phyloP scores from a whole-genome alignment of 1,140 invertebrate species.

The Zaprionus kolodkinae region DNA sequence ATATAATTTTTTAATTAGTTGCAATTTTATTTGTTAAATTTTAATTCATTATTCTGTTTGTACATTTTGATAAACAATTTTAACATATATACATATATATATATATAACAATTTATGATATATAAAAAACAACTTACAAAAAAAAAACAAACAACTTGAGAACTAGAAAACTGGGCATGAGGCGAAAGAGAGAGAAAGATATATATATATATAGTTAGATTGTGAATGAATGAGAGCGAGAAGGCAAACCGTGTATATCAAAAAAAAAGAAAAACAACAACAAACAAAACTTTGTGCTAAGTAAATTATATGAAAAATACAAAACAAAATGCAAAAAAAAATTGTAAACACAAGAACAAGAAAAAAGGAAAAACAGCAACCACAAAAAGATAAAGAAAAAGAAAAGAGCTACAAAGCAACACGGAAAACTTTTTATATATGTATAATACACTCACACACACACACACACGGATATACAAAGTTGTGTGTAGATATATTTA shows the following conservation, averaged over 20 bases:
- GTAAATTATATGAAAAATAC: conserved; percentile 6
- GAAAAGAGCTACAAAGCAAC: conserved; percentile 21
- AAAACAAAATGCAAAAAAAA: neutral
- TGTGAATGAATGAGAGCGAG: neutral
- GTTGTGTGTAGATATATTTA: conserved; percentile 36
- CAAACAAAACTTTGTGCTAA: conserved; percentile 54
- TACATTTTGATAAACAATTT: conserved; percentile 32
- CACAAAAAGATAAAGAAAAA: conserved; percentile 23
- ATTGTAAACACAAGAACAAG: conserved; percentile 27
- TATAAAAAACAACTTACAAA: conserved; percentile 16
- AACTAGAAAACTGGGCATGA: conserved; percentile 33
- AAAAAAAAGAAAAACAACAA: conserved; percentile 4
- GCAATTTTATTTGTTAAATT: conserved; percentile 50
- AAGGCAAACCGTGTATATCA: conserved; percentile 38
- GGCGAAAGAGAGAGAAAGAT: conserved; percentile 1
- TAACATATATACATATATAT: neutral
- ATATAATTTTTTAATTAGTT: conserved; percentile 44
- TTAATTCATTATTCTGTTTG: conserved; percentile 36
- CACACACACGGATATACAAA: conserved; percentile 25
- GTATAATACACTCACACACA: conserved; percentile 25
- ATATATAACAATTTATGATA: conserved; percentile 12
- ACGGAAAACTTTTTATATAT: conserved; percentile 24
- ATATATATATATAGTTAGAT: conserved; percentile 14
- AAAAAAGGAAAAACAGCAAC: conserved; percentile 10
- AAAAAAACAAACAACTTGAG: conserved; percentile 3